phyloP scores from a whole-genome alignment of 2,888 invertebrate species.

The Amphiduros pacificus region DNA sequence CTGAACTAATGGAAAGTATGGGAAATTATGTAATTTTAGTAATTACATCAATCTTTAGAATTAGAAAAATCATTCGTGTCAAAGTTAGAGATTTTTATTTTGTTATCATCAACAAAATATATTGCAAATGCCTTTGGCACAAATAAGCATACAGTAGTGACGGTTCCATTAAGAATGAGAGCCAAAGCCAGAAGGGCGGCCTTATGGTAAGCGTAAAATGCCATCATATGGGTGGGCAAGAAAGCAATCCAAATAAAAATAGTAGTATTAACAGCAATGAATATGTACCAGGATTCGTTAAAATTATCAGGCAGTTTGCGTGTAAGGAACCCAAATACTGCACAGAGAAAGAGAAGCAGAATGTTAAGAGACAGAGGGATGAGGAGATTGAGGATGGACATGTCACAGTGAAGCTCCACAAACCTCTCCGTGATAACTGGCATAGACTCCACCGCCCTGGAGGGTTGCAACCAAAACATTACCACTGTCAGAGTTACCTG shows the following conservation, averaged over 20 bases:
- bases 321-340: slow-evolving; percentile 23
- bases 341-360: slow-evolving; percentile 18
- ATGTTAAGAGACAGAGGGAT: slow-evolving; percentile 33
- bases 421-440: slow-evolving; percentile 30
- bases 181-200: slow-evolving; percentile 18
- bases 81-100: slow-evolving; percentile 1
- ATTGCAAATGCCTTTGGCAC: slow-evolving; percentile 23
- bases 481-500: not conserved
- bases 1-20: no score
- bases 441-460: not conserved
- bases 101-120: slow-evolving; percentile 13
- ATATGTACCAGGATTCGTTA: slow-evolving; percentile 30
- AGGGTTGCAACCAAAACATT: not conserved
- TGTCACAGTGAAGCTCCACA: slow-evolving; percentile 39
- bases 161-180: slow-evolving; percentile 22
- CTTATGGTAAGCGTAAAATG: slow-evolving; percentile 22
- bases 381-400: slow-evolving; percentile 34
- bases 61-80: no score
- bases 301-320: slow-evolving; percentile 26
- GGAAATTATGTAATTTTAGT: no score
- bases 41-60: no score
- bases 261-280: slow-evolving; percentile 23
- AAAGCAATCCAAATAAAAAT: slow-evolving; percentile 26
- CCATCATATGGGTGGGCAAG: slow-evolving; percentile 21
- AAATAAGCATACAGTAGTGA: slow-evolving; percentile 22